phyloP scores from a whole-genome alignment of 2,888 invertebrate genomes.

The Sphaeridia pumilis region DNA sequence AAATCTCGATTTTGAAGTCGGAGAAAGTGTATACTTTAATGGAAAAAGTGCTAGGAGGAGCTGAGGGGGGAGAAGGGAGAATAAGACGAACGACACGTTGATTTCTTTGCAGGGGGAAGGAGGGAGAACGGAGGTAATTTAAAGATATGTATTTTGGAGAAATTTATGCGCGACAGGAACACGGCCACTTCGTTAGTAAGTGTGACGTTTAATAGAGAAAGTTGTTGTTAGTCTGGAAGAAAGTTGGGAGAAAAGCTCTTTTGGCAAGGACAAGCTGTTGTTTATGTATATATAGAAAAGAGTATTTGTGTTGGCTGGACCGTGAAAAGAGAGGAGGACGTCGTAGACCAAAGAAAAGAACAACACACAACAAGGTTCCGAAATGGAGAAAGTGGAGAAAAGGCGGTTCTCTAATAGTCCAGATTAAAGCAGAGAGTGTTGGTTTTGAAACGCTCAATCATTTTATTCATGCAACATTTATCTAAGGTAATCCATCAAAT shows the following conservation, averaged over 20 bases:
- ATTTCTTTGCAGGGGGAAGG: no score
- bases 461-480: conserved; percentile 37
- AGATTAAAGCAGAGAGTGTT: neutral
- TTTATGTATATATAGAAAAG: no score
- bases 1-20: no score
- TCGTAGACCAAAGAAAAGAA: no score
- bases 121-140: neutral
- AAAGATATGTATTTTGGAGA: neutral
- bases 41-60: no score
- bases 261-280: neutral
- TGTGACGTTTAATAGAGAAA: neutral
- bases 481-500: conserved; percentile 37
- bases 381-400: no score
- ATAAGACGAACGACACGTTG: no score
- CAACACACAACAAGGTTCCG: no score
- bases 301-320: no score
- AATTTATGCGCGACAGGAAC: neutral
- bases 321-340: no score
- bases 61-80: no score
- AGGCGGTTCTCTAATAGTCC: neutral
- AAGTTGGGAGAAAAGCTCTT: neutral
- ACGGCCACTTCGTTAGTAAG: neutral
- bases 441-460: conserved; percentile 30
- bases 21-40: no score
- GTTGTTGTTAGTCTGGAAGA: neutral